Evolutionary conservation across 1,140 invertebrate species (phyloP).

Genomic region (Drosophila pachea): DNA sequence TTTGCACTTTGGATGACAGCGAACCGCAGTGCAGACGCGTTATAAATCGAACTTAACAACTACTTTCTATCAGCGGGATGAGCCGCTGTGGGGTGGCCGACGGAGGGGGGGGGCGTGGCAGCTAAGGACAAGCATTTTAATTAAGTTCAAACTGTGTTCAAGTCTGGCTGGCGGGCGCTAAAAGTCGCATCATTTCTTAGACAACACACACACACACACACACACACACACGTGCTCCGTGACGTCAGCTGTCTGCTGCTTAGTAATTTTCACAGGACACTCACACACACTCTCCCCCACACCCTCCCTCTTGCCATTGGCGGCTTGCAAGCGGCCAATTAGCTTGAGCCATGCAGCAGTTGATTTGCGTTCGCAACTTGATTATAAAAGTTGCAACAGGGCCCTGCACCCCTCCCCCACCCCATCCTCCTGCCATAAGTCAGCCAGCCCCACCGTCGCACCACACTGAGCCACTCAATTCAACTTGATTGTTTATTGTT

Average conservation of each 20-base stretch:
- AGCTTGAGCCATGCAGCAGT: conserved; percentile 43
- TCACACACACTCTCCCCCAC: conserved; percentile 10
- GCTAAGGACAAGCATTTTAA: conserved; percentile 70
- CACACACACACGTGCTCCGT: conserved; percentile 34
- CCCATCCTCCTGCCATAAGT: too few species aligned
- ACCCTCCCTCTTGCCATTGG: conserved; percentile 46
- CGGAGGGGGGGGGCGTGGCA: background rate
- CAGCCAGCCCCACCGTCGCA: too few species aligned
- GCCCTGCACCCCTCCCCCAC: background rate
- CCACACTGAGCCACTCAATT: conserved; percentile 30
- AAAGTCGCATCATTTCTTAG: conserved; percentile 67
- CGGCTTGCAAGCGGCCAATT: conserved; percentile 55
- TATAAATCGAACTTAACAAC: conserved; percentile 73
- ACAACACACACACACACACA: background rate
- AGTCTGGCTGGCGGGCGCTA: conserved; percentile 52
- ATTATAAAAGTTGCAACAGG: conserved; percentile 67
- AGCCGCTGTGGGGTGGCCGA: conserved; percentile 9
- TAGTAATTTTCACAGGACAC: conserved; percentile 63
- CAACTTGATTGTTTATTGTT: conserved; percentile 75
- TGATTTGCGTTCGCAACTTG: conserved; percentile 70
- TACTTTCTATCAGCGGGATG: conserved; percentile 28
- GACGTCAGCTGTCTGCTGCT: conserved; percentile 53
- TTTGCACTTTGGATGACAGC: conserved; percentile 71
- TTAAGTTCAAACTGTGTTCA: conserved; percentile 65
- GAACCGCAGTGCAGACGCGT: conserved; percentile 66